Evolutionary conservation across 2,113 vertebrate species (phyloP).

Genomic region (Polyodon spathula): DNA sequence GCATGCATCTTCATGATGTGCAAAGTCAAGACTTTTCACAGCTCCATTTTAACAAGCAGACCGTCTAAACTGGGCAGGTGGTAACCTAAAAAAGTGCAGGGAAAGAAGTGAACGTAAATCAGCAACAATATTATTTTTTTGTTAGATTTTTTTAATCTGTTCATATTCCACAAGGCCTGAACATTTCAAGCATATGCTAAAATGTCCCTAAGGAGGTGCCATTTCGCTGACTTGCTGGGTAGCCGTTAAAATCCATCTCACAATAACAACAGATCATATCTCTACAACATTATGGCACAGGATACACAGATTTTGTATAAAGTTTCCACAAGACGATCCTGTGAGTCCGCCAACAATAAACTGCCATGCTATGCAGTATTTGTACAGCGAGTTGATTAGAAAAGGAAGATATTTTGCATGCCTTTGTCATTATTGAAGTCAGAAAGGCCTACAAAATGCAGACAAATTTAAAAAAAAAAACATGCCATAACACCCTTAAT

Average conservation of each 20-base stretch:
- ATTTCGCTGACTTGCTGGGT: constrained; percentile 69
- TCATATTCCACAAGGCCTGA: constrained; percentile 91
- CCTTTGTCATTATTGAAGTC: no score
- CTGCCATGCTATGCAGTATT: no score
- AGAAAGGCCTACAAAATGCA: no score
- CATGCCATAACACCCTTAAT: no score
- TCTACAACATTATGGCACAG: constrained; percentile 83
- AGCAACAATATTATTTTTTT: constrained; percentile 62
- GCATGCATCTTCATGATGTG: no score
- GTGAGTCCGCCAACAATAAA: no score
- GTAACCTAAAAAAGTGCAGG: constrained; percentile 61
- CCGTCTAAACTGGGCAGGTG: no score
- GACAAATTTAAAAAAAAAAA: no score
- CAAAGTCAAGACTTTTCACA: no score
- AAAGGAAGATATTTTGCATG: no score
- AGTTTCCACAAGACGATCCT: constrained; percentile 82
- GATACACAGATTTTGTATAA: constrained; percentile 78
- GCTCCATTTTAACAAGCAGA: no score
- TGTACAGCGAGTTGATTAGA: no score
- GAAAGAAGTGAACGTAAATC: constrained; percentile 75
- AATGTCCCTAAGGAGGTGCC: constrained; percentile 78
- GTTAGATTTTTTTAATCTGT: constrained; percentile 83
- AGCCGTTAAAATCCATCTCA: constrained; percentile 80
- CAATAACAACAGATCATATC: constrained; percentile 78
- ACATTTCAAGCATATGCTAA: constrained; percentile 82